Evolutionary conservation across 1,140 invertebrate species (phyloP).

Genomic region (Diabrotica undecimpunctata): DNA sequence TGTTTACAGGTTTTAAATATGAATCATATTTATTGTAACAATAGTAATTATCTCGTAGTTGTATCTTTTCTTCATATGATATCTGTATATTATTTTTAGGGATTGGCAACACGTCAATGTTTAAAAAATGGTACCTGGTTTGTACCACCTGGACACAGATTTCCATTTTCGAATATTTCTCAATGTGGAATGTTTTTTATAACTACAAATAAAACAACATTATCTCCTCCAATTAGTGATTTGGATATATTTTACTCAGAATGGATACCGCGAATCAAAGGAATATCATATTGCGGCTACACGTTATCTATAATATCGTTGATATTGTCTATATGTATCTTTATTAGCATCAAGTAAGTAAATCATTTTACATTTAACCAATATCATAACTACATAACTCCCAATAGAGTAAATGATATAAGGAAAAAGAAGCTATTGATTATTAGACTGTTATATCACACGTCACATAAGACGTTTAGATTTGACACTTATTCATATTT

Average conservation of each 20-base stretch:
- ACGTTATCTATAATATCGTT: conserved; percentile 64
- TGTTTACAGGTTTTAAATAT: too few species aligned
- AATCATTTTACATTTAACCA: too few species aligned
- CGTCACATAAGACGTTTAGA: too few species aligned
- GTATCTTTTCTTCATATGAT: not conserved
- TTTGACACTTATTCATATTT: too few species aligned
- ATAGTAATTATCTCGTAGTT: not conserved
- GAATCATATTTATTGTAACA: too few species aligned
- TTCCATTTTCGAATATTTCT: conserved; percentile 59
- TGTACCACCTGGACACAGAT: conserved; percentile 45
- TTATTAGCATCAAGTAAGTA: conserved; percentile 66
- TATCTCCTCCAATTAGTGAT: conserved; percentile 14
- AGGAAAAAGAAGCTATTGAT: too few species aligned
- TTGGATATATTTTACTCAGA: conserved; percentile 46
- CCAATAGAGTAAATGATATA: too few species aligned
- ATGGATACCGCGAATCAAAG: conserved; percentile 60
- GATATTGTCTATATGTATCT: conserved; percentile 61
- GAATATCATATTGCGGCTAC: conserved; percentile 67
- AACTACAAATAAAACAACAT: conserved; percentile 16
- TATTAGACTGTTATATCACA: too few species aligned
- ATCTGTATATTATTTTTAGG: conserved; percentile 43
- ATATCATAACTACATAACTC: too few species aligned
- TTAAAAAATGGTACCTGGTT: conserved; percentile 58
- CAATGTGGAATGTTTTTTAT: conserved; percentile 46
- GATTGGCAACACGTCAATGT: conserved; percentile 55